Conservation (phyloP, 2,888 invertebrate genomes). For the Limnephilus lunatus region DNA sequence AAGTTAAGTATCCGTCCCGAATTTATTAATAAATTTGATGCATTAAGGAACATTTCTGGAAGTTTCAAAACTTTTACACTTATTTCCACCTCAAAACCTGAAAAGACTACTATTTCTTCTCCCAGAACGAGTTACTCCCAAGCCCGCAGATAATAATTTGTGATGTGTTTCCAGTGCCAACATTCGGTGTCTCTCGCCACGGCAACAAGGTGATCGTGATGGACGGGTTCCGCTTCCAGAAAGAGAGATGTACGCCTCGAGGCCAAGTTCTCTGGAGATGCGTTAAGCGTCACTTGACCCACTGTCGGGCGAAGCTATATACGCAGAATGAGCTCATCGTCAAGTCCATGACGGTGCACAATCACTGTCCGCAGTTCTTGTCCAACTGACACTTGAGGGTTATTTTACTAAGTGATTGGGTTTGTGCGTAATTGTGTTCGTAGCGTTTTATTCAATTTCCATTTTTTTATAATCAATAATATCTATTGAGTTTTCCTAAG, state of each 20-base stretch:
- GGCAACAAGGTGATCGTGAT: slow-evolving; percentile 61
- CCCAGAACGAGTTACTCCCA: background rate
- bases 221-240: slow-evolving; percentile 62
- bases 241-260: slow-evolving; percentile 56
- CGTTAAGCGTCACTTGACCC: slow-evolving; percentile 60
- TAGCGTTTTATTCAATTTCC: background rate
- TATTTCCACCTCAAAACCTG: background rate
- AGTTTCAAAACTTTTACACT: background rate
- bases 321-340: slow-evolving; percentile 60
- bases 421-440: background rate
- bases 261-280: slow-evolving; percentile 64
- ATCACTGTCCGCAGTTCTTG: slow-evolving; percentile 59
- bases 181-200: slow-evolving; percentile 59
- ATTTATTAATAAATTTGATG: background rate
- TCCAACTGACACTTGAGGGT: slow-evolving; percentile 18
- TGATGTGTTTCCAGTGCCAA: slow-evolving; percentile 56
- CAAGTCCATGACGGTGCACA: slow-evolving; percentile 60
- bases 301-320: slow-evolving; percentile 62
- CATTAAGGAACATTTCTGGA: background rate
- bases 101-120: background rate
- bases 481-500: background rate
- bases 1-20: background rate
- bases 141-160: slow-evolving; percentile 10
- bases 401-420: background rate
- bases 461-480: background rate